Percentiles rank a stretch among this genome's conserved stretches.
Evolutionary conservation across 2,113 vertebrate species (phyloP).

Genomic region (Xiphophorus maculatus): DNA sequence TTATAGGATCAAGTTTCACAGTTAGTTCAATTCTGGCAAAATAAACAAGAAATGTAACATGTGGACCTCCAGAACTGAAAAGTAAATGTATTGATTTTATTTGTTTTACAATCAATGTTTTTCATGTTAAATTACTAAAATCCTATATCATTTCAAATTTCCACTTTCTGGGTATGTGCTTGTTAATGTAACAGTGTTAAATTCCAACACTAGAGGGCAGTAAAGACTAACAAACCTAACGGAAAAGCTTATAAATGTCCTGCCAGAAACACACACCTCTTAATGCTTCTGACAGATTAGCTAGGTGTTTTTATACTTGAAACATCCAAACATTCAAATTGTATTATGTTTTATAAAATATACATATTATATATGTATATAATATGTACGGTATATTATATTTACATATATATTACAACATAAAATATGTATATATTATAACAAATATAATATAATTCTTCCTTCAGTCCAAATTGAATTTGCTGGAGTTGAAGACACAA

Average conservation of each 20-base stretch:
- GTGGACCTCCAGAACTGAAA: not conserved
- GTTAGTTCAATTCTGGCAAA: no score
- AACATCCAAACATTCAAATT: not conserved
- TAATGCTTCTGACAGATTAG: conserved; percentile 1
- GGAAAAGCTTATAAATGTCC: not conserved
- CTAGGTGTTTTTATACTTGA: conserved; percentile 2
- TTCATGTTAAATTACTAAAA: not conserved
- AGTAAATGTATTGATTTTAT: no score
- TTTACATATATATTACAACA: no score
- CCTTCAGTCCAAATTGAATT: no score
- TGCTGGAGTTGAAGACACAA: no score
- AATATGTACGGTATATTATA: no score
- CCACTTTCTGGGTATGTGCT: not conserved
- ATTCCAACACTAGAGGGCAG: conserved; percentile 66
- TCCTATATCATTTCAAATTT: not conserved
- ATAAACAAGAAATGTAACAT: not conserved
- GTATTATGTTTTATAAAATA: no score
- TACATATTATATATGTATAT: no score
- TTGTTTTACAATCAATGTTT: no score
- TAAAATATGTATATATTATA: no score
- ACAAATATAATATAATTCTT: no score
- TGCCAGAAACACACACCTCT: not conserved
- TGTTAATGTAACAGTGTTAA: not conserved
- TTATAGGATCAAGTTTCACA: no score
- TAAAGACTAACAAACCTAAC: conserved; percentile 46